phyloP scores from a whole-genome alignment of 1,140 invertebrate species.

The Oryzaephilus surinamensis region DNA sequence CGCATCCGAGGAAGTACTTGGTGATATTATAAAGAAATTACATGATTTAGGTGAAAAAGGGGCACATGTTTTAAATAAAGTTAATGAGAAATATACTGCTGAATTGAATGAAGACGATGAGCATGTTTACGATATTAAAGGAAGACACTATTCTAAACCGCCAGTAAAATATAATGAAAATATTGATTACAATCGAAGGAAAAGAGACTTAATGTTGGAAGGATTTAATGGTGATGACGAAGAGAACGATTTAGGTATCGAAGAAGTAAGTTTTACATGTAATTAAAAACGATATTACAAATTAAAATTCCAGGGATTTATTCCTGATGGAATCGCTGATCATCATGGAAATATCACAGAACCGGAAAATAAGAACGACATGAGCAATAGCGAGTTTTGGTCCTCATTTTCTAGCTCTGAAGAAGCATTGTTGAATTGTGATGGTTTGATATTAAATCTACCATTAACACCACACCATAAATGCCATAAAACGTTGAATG shows the following conservation, averaged over 20 bases:
- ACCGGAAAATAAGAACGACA: conserved; percentile 50
- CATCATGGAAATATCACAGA: conserved; percentile 49
- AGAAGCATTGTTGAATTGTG: conserved; percentile 60
- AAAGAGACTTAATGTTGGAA: conserved; percentile 32
- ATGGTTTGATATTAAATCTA: conserved; percentile 59
- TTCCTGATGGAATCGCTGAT: conserved; percentile 52
- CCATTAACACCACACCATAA: conserved; percentile 51
- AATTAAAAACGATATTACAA: not conserved
- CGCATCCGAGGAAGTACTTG: conserved; percentile 46
- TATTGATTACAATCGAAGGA: conserved; percentile 24
- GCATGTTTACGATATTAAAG: conserved; percentile 19
- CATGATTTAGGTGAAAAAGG: conserved; percentile 44
- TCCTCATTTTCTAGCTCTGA: conserved; percentile 69
- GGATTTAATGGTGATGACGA: conserved; percentile 46
- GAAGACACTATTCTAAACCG: conserved; percentile 29
- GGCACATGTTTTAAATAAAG: conserved; percentile 39
- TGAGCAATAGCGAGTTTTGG: conserved; percentile 65
- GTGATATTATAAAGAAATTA: conserved; percentile 46
- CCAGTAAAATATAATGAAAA: conserved; percentile 23
- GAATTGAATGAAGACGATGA: conserved; percentile 13
- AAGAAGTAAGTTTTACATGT: conserved; percentile 41
- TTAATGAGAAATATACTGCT: conserved; percentile 35
- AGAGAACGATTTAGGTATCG: conserved; percentile 45
- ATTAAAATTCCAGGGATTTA: conserved; percentile 36
- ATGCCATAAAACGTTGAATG: conserved; percentile 38